Evolutionary conservation across 2,113 vertebrate species (phyloP).

Genomic region (Pimephales promelas): DNA sequence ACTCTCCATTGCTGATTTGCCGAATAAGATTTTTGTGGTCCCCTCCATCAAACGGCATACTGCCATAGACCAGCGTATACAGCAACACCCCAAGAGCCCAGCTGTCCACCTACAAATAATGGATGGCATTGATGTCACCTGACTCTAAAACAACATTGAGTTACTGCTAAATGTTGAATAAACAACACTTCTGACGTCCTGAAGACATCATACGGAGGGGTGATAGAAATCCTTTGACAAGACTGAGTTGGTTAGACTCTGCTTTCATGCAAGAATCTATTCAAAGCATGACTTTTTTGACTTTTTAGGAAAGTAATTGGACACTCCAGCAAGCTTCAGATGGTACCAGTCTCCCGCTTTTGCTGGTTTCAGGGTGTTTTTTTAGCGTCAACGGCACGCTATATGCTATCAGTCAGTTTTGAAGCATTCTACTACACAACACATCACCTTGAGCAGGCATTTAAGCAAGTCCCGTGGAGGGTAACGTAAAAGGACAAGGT

Average conservation of each 20-base stretch:
- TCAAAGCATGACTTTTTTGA: not conserved
- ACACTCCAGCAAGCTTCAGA: not conserved
- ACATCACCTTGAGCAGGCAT: not conserved
- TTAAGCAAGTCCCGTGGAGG: not conserved
- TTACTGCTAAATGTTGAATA: conserved; percentile 9
- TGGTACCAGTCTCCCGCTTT: not conserved
- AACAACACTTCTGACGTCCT: not conserved
- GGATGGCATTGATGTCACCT: conserved; percentile 42
- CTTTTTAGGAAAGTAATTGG: not conserved
- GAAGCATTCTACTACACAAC: conserved; percentile 35
- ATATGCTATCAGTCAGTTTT: not conserved
- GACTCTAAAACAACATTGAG: conserved; percentile 46
- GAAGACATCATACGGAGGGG: not conserved
- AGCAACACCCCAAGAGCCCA: conserved; percentile 98
- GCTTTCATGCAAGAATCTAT: not conserved
- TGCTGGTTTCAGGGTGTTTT: not conserved
- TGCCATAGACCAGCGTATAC: conserved; percentile 96
- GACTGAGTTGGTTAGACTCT: not conserved
- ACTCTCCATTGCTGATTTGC: conserved; percentile 98
- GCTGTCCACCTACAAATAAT: conserved; percentile 88
- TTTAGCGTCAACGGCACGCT: not conserved
- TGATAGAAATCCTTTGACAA: not conserved
- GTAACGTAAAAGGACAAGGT: not conserved
- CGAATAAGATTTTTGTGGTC: conserved; percentile 98
- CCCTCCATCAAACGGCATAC: conserved; percentile 97